phyloP scores from a whole-genome alignment of 64 coral and sea anemone genomes.

The Dendrophyllia cribrosa region DNA sequence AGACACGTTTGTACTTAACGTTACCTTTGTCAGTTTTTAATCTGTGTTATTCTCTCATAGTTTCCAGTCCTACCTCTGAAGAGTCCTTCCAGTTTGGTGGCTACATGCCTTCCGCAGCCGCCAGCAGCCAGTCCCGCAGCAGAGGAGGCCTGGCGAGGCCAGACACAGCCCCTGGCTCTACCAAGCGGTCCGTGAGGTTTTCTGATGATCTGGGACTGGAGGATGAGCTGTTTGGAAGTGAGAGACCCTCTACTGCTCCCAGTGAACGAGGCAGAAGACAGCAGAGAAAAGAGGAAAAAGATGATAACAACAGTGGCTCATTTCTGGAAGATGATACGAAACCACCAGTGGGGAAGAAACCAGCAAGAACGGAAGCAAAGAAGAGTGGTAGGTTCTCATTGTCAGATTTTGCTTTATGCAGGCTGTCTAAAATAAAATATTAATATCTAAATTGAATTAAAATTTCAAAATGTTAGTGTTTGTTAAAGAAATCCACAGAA shows the following conservation, averaged over 20 bases:
- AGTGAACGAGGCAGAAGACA: conserved; percentile 49
- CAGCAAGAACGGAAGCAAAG: background rate
- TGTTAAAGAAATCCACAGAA: too few species aligned
- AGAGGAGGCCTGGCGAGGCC: conserved; percentile 74
- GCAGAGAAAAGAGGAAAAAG: conserved; percentile 10
- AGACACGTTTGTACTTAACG: too few species aligned
- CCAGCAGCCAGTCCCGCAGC: conserved; percentile 43
- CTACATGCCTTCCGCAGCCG: conserved; percentile 89
- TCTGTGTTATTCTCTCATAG: background rate
- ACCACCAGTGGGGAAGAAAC: background rate
- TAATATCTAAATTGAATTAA: too few species aligned
- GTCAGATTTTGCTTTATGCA: background rate
- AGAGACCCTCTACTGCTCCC: conserved; percentile 80
- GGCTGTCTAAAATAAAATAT: background rate
- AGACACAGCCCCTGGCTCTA: conserved; percentile 86
- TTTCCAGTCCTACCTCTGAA: conserved; percentile 69
- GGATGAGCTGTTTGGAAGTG: conserved; percentile 68
- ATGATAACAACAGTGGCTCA: conserved; percentile 41
- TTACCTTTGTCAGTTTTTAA: background rate
- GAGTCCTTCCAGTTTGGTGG: conserved; percentile 91
- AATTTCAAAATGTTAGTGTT: too few species aligned
- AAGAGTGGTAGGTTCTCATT: background rate
- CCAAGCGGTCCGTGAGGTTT: conserved; percentile 80
- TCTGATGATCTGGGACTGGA: conserved; percentile 84
- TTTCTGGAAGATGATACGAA: conserved; percentile 33